These are phyloP conservation scores for Hippocampus zosterae DNA, from an alignment of 2,113 vertebrate genomes.

Conservation along the genomic window DNA sequence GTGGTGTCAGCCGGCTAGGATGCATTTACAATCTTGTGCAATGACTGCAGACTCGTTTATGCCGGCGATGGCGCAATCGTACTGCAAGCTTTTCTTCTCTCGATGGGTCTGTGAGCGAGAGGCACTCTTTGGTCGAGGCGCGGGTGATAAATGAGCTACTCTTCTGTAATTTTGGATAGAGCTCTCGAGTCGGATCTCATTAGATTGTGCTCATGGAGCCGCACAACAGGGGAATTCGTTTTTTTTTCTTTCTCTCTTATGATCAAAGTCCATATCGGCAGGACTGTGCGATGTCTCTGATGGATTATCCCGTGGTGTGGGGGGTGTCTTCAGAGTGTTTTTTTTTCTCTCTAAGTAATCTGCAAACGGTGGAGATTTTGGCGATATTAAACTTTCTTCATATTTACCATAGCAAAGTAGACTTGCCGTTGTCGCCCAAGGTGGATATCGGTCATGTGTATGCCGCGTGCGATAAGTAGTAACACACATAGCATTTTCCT, in stretches of 20 bases:
- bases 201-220: neutral
- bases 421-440: no score
- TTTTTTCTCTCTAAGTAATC: neutral
- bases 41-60: constrained; percentile 59
- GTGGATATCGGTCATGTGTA: no score
- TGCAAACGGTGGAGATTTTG: neutral
- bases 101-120: constrained; percentile 22
- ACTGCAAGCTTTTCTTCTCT: constrained; percentile 17
- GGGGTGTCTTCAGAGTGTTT: neutral
- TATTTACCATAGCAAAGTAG: no score
- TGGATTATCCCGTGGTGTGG: neutral
- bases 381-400: no score
- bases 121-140: neutral
- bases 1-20: constrained; percentile 51
- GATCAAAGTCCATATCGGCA: neutral
- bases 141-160: neutral
- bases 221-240: neutral
- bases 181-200: neutral
- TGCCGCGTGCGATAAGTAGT: no score
- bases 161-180: neutral
- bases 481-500: neutral
- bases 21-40: constrained; percentile 61
- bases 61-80: constrained; percentile 53
- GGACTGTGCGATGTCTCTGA: neutral
- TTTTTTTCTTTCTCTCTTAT: neutral